Evolutionary conservation across 1,140 invertebrate genomes (phyloP), one percentile per base, ranked within the genome.

Genomic region (Parasteatoda tepidariorum): DNA sequence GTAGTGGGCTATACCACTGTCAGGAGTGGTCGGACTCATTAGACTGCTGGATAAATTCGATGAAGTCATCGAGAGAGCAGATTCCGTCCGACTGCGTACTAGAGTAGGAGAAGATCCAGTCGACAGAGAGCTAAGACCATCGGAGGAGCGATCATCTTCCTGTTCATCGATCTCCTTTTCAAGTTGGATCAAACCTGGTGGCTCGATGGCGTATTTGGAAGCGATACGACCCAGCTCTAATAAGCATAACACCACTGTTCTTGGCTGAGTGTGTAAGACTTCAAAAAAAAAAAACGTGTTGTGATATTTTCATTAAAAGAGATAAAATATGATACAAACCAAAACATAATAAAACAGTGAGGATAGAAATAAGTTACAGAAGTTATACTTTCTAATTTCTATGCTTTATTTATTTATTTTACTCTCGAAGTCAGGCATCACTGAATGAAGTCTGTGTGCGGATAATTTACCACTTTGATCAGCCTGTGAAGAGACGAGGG

Each of bases 191-290:
- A 98, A 89, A n/a, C 94, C 93, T 0, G 96, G 95, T 0, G 95
- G 95, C 88, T 96, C 94, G 85, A 98, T 90, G 1, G 93, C 92
- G 88, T 92, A 94, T 87, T 92, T 92, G 13, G 93, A 92, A 2
- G 94, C 95, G 59, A 97, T 91, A 61, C 96, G 91, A 0, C 95
- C 94, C 57, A 97, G 92, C 88, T 98, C 96, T 89, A 97, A 89
- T 24, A 98, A 90, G 88, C 96, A 97, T 24, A 98, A 90, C 59
- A 97, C 93, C 26, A 98, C 95, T 88, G 95, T 95, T 0, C 94
- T 90, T 22, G 85, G 84, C 86, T 95, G 93, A 73, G 92, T 92
- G 84, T 95, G 94, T 26, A 94, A 89, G 54, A 96, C 94, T 95
- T 88, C 5, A 89, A 88, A 41, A 61, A 34, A 73, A 84, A 81